Evolutionary conservation across 2,888 invertebrate species (phyloP).

Genomic region (Ormyrus rosae): DNA sequence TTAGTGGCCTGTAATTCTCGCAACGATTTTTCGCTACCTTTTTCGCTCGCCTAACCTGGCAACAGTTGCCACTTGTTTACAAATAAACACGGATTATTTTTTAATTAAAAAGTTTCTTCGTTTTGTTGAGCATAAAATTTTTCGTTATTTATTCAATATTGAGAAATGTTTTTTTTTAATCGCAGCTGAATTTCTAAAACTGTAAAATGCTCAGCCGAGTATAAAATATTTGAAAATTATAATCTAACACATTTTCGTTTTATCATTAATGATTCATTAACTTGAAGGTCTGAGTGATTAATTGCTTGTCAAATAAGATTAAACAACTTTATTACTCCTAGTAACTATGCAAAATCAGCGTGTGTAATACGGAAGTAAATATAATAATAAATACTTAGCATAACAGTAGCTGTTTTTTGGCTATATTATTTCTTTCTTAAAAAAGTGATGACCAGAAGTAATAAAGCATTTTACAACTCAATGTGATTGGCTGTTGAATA

Average conservation of each 20-base stretch:
- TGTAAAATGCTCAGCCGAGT: too few species aligned
- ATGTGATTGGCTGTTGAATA: too few species aligned
- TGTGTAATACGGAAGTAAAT: too few species aligned
- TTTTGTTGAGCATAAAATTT: background rate
- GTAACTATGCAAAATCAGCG: too few species aligned
- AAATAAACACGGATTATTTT: background rate
- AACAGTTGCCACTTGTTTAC: conserved; percentile 4
- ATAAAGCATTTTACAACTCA: too few species aligned
- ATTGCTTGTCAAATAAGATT: conserved; percentile 17
- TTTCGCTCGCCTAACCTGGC: background rate
- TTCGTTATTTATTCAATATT: background rate
- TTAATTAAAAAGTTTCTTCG: background rate
- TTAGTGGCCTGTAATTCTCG: conserved; percentile 5
- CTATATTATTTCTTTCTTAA: too few species aligned
- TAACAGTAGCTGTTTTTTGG: too few species aligned
- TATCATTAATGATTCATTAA: background rate
- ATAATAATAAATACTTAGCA: too few species aligned
- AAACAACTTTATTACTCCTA: too few species aligned
- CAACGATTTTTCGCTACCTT: conserved; percentile 8
- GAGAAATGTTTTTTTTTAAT: too few species aligned
- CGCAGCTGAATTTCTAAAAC: too few species aligned
- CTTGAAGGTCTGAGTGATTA: background rate
- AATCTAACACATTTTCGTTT: background rate
- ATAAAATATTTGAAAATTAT: background rate
- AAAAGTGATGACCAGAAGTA: too few species aligned